Percentiles rank a stretch among this genome's conserved stretches.
Evolutionary conservation across 2,113 vertebrate genomes (phyloP).

Genomic region (Bombycilla garrulus): DNA sequence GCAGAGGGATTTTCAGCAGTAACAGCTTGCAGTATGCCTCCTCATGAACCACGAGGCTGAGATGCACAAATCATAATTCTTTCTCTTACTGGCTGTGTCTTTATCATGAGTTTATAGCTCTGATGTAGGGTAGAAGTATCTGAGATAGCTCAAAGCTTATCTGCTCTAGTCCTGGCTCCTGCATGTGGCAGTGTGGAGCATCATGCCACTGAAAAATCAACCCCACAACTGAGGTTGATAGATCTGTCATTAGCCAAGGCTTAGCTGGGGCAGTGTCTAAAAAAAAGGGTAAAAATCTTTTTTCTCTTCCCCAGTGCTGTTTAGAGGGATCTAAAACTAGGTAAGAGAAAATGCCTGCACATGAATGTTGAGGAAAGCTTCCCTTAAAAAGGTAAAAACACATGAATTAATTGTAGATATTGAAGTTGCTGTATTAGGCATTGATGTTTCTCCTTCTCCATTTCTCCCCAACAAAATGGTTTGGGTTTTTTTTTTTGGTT

Average conservation of each 20-base stretch:
- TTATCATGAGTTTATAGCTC: neutral
- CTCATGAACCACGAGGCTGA: neutral
- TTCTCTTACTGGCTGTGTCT: neutral
- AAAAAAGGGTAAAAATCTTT: neutral
- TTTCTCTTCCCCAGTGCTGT: neutral
- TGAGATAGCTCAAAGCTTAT: neutral
- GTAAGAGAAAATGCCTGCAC: neutral
- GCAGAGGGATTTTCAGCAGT: neutral
- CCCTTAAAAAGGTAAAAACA: neutral
- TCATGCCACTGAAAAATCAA: neutral
- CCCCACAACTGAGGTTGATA: neutral
- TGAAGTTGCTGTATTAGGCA: neutral
- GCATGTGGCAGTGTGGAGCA: neutral
- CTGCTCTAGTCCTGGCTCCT: neutral
- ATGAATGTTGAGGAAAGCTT: neutral
- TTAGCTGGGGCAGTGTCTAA: neutral
- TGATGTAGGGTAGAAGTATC: neutral
- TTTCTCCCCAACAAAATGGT: neutral
- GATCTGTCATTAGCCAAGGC: neutral
- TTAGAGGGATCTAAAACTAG: neutral
- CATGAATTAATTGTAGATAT: neutral
- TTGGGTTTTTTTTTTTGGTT: rapidly evolving
- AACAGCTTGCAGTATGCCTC: neutral
- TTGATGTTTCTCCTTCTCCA: neutral
- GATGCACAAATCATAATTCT: neutral